phyloP scores from a whole-genome alignment of 2,797 vertebrate species.

The Phrynocephalus vlangalii region DNA sequence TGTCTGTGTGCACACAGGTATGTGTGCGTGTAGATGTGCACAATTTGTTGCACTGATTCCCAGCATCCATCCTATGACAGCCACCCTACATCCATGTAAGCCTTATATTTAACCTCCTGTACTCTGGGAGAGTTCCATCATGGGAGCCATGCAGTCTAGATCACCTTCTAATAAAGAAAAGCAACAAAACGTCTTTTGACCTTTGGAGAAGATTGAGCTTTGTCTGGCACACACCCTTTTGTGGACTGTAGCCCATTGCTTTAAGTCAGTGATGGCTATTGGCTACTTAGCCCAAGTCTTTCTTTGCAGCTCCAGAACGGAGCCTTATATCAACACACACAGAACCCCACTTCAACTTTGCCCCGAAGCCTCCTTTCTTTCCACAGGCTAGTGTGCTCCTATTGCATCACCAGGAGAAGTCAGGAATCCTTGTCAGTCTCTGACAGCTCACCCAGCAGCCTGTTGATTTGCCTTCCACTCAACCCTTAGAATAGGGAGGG shows the following conservation, averaged over 20 bases:
- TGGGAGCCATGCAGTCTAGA: not conserved
- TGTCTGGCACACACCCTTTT: too few species aligned
- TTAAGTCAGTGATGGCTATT: too few species aligned
- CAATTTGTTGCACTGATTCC: not conserved
- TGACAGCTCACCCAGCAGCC: not conserved
- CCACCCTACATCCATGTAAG: not conserved
- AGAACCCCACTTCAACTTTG: not conserved
- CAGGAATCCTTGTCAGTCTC: not conserved
- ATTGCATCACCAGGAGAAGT: not conserved
- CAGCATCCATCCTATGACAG: not conserved
- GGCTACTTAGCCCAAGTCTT: not conserved
- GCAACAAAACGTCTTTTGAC: not conserved
- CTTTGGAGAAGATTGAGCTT: too few species aligned
- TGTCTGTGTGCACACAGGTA: not conserved
- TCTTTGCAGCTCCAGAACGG: not conserved
- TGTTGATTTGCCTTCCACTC: not conserved
- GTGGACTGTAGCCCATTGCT: too few species aligned
- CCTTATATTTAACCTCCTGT: not conserved
- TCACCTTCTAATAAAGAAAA: not conserved
- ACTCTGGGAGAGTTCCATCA: not conserved
- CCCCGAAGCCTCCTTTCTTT: not conserved
- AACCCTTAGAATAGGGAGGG: not conserved
- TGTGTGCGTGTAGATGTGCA: too few species aligned
- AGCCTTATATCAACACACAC: not conserved
- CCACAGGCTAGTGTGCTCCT: not conserved